Base-by-base conservation (phyloP, 2,797 vertebrate species). In the Ceryle rudis region DNA sequence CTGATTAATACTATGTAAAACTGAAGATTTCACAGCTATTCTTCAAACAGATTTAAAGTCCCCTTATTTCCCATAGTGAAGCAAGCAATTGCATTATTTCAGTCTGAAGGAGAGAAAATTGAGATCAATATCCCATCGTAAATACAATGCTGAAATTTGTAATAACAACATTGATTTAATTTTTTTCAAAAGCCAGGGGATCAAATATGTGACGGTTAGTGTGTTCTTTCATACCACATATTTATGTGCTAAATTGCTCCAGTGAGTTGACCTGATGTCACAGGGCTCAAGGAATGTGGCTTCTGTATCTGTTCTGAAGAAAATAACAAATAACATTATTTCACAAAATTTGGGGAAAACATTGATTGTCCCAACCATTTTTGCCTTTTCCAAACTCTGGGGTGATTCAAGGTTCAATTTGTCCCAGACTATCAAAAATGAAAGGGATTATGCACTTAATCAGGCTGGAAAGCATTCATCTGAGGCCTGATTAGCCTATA, bases 1-100 rank as follows among this genome's bases (percentile, higher is more conserved):
- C 95, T 97, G 97, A 97, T 97, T 97, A 97, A 97, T 97, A 82
- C 87, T 71, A 70, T 92, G 90, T 93, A 97, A 97, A 98, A 97
- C 93, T 62, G 85, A 96, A 88, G 86, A 62, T 62, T 96, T 97
- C 94, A 85, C 84, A 93, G 78, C 84, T 93, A 90, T 96, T 97
- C 89, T 96, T 97, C 94, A 97, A 93, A 90, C 94, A 95, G 95
- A 96, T 94, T 95, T 92, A 94, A 93, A 93, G 90, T 92, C 78
- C 95, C 95, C 62, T 92, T 91, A 62, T 78, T 93, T 96, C 86
- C 95, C 62, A 61, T 11, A 95, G 71, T 97, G 92, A 97, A 97
- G 94, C 95, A 97, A 97, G 72, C 79, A 97, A 96, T 97, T 96
- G 88, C 87, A 88, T 97, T 98, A 95, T 90, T 87, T 97, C 93